Percentiles rank a stretch among this genome's conserved stretches.
Conservation (phyloP, 37 sponge, comb jelly and placozoan genomes). For the Beroe ovata region DNA sequence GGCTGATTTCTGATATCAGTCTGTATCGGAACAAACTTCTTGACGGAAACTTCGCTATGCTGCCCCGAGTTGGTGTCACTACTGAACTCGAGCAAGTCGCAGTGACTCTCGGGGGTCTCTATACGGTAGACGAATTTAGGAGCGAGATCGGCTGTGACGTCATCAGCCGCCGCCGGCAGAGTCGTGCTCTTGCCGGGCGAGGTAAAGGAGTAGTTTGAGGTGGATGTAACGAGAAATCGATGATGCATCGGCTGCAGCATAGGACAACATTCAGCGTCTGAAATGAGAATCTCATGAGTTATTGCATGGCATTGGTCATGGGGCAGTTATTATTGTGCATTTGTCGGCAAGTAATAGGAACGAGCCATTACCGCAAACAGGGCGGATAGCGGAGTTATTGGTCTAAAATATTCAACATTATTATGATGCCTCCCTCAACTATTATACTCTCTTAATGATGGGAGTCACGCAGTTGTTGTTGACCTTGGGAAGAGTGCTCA, state of each 20-base stretch:
- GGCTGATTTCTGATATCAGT: not conserved
- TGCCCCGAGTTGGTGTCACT: not conserved
- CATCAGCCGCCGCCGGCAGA: not conserved
- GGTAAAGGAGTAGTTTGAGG: not conserved
- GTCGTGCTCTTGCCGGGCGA: conserved; percentile 14
- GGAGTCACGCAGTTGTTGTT: too few relatives aligned
- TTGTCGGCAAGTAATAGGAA: not conserved
- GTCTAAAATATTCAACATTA: not conserved
- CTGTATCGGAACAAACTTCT: not conserved
- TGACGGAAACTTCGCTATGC: not conserved
- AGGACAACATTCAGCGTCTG: conserved; percentile 57
- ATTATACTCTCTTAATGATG: too few relatives aligned
- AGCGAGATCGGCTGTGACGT: not conserved
- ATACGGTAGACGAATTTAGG: not conserved
- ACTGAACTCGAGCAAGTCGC: not conserved
- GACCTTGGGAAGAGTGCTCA: too few relatives aligned
- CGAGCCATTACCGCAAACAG: not conserved
- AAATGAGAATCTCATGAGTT: not conserved
- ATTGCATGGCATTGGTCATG: not conserved
- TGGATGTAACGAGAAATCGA: not conserved
- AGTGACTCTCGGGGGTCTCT: conserved; percentile 5
- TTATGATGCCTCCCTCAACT: not conserved
- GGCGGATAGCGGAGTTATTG: not conserved
- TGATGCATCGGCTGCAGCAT: conserved; percentile 61
- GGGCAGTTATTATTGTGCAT: not conserved